These are phyloP conservation scores for Pipistrellus kuhlii DNA, from an alignment of 2,797 vertebrate genomes.

Conservation along the genomic window DNA sequence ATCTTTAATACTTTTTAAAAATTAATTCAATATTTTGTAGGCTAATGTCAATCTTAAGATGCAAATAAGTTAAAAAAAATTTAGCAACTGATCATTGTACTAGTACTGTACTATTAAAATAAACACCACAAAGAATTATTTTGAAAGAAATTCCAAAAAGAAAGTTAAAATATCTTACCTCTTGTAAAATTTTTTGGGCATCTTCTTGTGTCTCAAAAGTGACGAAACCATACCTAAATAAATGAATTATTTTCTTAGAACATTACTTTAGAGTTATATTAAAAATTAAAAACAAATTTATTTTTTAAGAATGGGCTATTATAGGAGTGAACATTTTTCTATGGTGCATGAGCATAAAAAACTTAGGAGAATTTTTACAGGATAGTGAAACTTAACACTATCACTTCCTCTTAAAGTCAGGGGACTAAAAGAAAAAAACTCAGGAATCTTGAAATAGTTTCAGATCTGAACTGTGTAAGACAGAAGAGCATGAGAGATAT, in stretches of 20 bases:
- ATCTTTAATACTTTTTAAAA: not conserved
- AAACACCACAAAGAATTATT: conserved; percentile 17
- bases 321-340: conserved; percentile 7
- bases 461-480: not conserved
- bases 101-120: conserved; percentile 28
- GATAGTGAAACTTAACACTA: not conserved
- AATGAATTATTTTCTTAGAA: conserved; percentile 71
- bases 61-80: not conserved
- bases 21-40: not conserved
- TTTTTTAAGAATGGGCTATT: conserved; percentile 25
- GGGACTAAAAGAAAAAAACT: not conserved
- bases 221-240: conserved; percentile 93
- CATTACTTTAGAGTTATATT: not conserved
- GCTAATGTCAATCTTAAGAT: conserved; percentile 23
- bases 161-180: conserved; percentile 84
- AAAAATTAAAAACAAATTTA: not conserved
- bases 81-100: not conserved
- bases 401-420: not conserved
- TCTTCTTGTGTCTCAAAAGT: conserved; percentile 94
- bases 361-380: conserved; percentile 11
- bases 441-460: conserved; percentile 11
- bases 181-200: conserved; percentile 91
- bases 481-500: conserved; percentile 44
- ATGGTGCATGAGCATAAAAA: not conserved
- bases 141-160: conserved; percentile 57